phyloP scores from a whole-genome alignment of 2,113 vertebrate species.

The Cephalopterus ornatus region DNA sequence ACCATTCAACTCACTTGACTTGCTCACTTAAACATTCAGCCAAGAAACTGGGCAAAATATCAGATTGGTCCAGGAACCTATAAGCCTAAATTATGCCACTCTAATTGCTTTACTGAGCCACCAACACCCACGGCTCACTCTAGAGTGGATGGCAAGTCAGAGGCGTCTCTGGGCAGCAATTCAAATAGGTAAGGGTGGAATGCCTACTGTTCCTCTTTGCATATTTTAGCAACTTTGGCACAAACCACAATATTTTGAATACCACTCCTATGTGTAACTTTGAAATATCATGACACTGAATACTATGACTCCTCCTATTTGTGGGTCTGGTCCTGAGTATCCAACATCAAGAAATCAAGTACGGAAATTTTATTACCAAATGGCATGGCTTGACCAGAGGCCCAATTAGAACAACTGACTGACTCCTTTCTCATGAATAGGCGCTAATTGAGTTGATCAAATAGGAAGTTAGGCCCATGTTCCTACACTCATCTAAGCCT shows the following conservation, averaged over 20 bases:
- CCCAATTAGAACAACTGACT: neutral
- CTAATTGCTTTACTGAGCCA: neutral
- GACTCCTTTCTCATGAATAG: neutral
- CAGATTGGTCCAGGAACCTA: fast-evolving
- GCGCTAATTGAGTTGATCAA: neutral
- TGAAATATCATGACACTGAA: neutral
- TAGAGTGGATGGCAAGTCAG: neutral
- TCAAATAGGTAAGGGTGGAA: neutral
- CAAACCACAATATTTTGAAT: neutral
- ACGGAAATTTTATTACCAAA: neutral
- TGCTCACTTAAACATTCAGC: neutral
- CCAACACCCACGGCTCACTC: neutral
- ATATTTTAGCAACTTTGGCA: neutral
- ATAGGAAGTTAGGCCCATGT: neutral
- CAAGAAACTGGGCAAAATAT: neutral
- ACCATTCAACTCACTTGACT: neutral
- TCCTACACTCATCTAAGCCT: neutral
- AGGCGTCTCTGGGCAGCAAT: neutral
- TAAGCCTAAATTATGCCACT: neutral
- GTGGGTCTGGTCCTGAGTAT: neutral
- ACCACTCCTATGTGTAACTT: neutral
- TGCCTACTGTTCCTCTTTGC: neutral
- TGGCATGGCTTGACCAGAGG: neutral
- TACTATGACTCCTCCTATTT: neutral
- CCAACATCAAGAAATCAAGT: neutral